Base-by-base conservation (phyloP, 2,113 vertebrate genomes). In the Chunga burmeisteri region DNA sequence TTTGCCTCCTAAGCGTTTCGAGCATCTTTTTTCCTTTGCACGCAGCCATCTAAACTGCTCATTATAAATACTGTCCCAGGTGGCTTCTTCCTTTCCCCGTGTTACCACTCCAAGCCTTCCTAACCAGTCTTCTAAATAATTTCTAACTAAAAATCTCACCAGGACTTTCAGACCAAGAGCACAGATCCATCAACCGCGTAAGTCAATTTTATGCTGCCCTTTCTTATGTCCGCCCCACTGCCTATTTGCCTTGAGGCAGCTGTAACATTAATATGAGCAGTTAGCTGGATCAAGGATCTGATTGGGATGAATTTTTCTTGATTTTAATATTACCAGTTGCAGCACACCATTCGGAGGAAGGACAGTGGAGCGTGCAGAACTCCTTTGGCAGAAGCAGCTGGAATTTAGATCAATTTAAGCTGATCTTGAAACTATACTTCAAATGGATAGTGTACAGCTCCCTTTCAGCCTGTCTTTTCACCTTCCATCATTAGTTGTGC, bases 111-210 rank as follows among this genome's bases (percentile, higher is more conserved):
- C 62, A 71, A 85, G 78, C n/a, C 49, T 52, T 75, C 44, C 70
- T n/a, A 73, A 56, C 16, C 70, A 72, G 61, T 80, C 63, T 68
- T 58, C 68, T 95, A 86, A 86, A 74, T 78, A 80, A 95, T 93
- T 95, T 77, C 40, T 75, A 94, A 81, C 66, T 78, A 90, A 59
- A 38, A 95, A 66, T 81, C 79, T 88, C 68, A 93, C 29, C 74
- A 81, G 63, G 32, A 92, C 59, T 92, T 90, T 77, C 53, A 83
- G 71, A 86, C 38, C 71, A 90, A 80, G n/a, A 94, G 20, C 46
- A 95, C 40, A 77, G 52, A 83, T n/a, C 63, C 0, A 0, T 73
- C 16, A 38, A 3, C 34, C 88, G 23, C 5, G 2, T 32, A 88
- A 94, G 70, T 68, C 75, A 88, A 68, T 94, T 75, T 86, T 83